Conservation (phyloP, 2,888 invertebrate species). For the Lepidonotus clava region DNA sequence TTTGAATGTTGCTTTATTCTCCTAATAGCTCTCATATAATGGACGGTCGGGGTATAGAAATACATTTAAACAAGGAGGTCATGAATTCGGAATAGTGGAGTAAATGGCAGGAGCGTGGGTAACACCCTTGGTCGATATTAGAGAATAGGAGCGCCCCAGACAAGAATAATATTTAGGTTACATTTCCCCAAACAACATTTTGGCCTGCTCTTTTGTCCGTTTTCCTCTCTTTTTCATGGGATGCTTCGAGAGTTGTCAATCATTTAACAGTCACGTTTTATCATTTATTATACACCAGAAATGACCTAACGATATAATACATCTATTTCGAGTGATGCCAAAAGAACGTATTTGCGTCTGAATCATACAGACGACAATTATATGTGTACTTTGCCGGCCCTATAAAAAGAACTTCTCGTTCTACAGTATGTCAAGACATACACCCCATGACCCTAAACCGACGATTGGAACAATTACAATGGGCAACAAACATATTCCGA, state of each 20-base stretch:
- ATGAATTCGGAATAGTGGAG: too few relatives aligned
- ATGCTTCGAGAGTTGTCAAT: not conserved
- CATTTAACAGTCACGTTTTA: not conserved
- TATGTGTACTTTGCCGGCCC: too few relatives aligned
- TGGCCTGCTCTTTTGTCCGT: not conserved
- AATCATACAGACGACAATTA: too few relatives aligned
- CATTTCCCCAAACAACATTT: slow-evolving; percentile 24
- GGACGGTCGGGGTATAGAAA: too few relatives aligned
- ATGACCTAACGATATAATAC: too few relatives aligned
- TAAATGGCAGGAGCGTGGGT: too few relatives aligned
- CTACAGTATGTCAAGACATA: not conserved
- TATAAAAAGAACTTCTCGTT: not conserved
- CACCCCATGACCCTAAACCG: not conserved
- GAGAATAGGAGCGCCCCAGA: not conserved
- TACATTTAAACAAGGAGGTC: too few relatives aligned
- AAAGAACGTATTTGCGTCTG: too few relatives aligned
- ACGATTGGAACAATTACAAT: not conserved
- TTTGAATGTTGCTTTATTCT: too few relatives aligned
- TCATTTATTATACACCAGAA: not conserved
- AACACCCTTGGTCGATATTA: not conserved
- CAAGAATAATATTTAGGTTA: slow-evolving; percentile 24
- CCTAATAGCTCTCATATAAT: too few relatives aligned
- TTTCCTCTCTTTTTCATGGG: not conserved
- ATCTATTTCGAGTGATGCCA: too few relatives aligned
- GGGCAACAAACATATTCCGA: not conserved